Base-by-base conservation (phyloP, 30 jellyfish, hydroid and myxozoan genomes). In the Turritopsis dohrnii region DNA sequence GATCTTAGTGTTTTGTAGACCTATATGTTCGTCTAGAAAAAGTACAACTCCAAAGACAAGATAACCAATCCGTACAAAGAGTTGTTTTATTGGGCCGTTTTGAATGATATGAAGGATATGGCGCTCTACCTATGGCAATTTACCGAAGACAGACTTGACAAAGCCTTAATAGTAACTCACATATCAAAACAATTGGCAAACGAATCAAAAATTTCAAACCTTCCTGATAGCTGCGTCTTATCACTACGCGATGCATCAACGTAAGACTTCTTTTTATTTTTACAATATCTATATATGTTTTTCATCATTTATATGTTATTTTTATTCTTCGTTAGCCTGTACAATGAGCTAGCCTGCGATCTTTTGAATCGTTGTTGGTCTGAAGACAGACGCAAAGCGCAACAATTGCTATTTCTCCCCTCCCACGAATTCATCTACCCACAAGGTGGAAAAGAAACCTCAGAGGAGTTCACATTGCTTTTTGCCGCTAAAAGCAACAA, bases 31-130 rank as follows among this genome's bases (percentile, higher is more conserved):
- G 5, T 41, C 13, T 41, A 41, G 60, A 41, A 41, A 41, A 41
- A 41, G 13, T 3, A 41, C 13, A 41, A 41, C 60, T 5, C 13
- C 60, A 41, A 41, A 41, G 60, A 84, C 60, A 28, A 79, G 53
- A 79, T 84, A 24, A 65, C 22, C 7, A 60, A 72, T 3, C 96
- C 97, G 0, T 90, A 79, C 83, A 82, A 84, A 52, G 88, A 88
- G 54, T 72, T 93, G 73, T 93, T 93, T 69, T 29, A 88, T 27
- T 93, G 96, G 96, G 96, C 98, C 21, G 91, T 93, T n/a, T 82
- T 93, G 21, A 83, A 79, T 72, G 85, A 88, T 81, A 88, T 84
- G 95, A 94, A 81, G 65, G 82, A 88, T 71, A 84, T 84, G 96
- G 98, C 98, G 16, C 84, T 84, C 21, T 93, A 71, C 30, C 53